A percentile compares a stretch with the other conserved stretches of the same genome.
Conservation (phyloP, 2,113 vertebrate species). For the Plectropomus leopardus region DNA sequence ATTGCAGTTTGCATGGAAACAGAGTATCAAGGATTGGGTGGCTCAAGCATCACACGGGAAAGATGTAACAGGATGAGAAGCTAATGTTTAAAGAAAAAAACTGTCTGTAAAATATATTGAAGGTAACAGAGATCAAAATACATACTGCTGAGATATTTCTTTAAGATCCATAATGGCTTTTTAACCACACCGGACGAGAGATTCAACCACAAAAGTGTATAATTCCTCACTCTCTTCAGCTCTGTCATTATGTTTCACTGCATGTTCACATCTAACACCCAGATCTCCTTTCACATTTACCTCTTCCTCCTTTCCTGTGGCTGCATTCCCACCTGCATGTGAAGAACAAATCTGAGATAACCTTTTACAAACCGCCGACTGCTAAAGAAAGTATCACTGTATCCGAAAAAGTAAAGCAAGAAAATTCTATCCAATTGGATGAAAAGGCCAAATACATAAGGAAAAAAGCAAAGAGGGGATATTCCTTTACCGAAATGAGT, state of each 20-base stretch:
- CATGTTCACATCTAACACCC: not conserved
- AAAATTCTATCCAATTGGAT: not conserved
- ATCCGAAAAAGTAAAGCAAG: not conserved
- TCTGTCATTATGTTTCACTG: constrained; percentile 1
- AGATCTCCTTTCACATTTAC: constrained; percentile 37
- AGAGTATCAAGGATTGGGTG: not conserved
- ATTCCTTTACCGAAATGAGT: constrained; percentile 28
- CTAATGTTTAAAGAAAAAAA: constrained; percentile 25
- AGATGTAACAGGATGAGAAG: constrained; percentile 14
- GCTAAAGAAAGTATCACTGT: constrained; percentile 17
- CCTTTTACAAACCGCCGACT: constrained; percentile 44
- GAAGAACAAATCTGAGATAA: constrained; percentile 31
- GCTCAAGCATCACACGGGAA: constrained; percentile 21
- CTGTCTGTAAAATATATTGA: constrained; percentile 26
- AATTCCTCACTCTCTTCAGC: not conserved
- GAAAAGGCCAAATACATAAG: not conserved
- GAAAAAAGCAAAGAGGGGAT: not conserved
- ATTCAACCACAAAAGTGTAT: constrained; percentile 12
- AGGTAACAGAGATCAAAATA: constrained; percentile 37
- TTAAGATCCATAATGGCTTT: constrained; percentile 20
- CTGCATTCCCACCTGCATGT: not conserved
- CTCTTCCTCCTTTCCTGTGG: constrained; percentile 7
- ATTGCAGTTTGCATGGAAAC: constrained; percentile 9
- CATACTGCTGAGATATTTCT: constrained; percentile 1
- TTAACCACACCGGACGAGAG: constrained; percentile 28